These are phyloP conservation scores for Muntiacus muntjak DNA, from an alignment of 2,113 vertebrate species.

Conservation along the genomic window DNA sequence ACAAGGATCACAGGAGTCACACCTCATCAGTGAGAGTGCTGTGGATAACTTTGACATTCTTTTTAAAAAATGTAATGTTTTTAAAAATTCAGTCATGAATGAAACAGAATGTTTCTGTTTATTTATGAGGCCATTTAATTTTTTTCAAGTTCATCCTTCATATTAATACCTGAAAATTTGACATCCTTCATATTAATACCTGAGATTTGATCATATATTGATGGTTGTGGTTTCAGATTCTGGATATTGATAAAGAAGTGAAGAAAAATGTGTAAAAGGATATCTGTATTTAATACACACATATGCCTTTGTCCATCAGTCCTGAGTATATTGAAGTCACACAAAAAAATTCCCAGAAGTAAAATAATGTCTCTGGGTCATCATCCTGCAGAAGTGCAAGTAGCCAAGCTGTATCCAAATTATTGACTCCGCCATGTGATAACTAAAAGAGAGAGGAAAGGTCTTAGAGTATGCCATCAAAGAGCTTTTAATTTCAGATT, in stretches of 20 bases:
- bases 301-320: not conserved
- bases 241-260: not conserved
- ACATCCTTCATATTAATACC: not conserved
- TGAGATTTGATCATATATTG: not conserved
- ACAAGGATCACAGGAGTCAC: not conserved
- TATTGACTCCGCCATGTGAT: not conserved
- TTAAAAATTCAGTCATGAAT: not conserved
- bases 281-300: not conserved
- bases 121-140: not conserved
- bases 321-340: not conserved
- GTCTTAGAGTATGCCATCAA: not conserved
- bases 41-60: not conserved
- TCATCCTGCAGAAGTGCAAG: not conserved
- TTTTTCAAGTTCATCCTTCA: not conserved
- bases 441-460: fast-evolving
- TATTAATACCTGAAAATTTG: not conserved
- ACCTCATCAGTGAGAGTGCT: not conserved
- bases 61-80: not conserved
- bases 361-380: not conserved
- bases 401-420: not conserved
- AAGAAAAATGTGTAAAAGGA: not conserved
- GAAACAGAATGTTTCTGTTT: not conserved
- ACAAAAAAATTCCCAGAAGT: not conserved
- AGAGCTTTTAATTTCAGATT: not conserved
- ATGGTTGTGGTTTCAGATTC: not conserved